Conservation (phyloP, 2,797 vertebrate genomes). For the Lepidocolaptes lacrymiger region DNA sequence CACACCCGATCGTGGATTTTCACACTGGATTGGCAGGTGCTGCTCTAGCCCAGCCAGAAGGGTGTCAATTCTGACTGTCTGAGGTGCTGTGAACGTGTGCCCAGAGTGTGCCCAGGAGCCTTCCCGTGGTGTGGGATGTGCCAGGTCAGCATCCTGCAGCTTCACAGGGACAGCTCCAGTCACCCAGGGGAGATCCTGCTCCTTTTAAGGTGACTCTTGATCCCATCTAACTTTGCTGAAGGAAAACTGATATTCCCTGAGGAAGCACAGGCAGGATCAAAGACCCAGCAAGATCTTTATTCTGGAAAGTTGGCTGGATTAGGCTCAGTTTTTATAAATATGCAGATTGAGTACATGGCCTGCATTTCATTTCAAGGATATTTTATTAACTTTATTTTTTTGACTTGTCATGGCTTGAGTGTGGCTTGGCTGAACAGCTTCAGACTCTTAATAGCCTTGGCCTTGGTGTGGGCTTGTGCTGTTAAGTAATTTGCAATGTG, state of each 20-base stretch:
- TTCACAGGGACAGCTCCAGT: fast-evolving
- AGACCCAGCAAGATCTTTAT: neutral
- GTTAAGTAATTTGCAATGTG: conserved; percentile 8
- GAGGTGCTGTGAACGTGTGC: neutral
- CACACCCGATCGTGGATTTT: neutral
- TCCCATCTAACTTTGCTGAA: neutral
- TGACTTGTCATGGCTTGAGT: conserved; percentile 27
- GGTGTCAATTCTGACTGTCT: neutral
- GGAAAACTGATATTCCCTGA: conserved; percentile 6
- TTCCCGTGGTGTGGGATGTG: fast-evolving
- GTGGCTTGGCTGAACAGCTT: conserved; percentile 16
- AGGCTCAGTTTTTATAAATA: conserved; percentile 42
- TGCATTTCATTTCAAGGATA: conserved; percentile 41
- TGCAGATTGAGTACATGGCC: conserved; percentile 18
- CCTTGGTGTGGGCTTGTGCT: neutral
- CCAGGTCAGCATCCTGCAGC: fast-evolving
- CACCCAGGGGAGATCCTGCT: neutral
- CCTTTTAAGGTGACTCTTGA: neutral
- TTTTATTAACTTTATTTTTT: conserved; percentile 44
- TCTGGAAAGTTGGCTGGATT: conserved; percentile 26
- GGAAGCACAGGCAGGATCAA: conserved; percentile 31
- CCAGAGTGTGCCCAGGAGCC: neutral
- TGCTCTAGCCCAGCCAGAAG: neutral
- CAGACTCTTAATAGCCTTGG: conserved; percentile 3
- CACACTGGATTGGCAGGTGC: neutral